A percentile compares a stretch with the other conserved stretches of the same genome.
These are phyloP conservation scores for Eclectus roratus DNA, from an alignment of 2,113 vertebrate genomes.

Conservation along the genomic window DNA sequence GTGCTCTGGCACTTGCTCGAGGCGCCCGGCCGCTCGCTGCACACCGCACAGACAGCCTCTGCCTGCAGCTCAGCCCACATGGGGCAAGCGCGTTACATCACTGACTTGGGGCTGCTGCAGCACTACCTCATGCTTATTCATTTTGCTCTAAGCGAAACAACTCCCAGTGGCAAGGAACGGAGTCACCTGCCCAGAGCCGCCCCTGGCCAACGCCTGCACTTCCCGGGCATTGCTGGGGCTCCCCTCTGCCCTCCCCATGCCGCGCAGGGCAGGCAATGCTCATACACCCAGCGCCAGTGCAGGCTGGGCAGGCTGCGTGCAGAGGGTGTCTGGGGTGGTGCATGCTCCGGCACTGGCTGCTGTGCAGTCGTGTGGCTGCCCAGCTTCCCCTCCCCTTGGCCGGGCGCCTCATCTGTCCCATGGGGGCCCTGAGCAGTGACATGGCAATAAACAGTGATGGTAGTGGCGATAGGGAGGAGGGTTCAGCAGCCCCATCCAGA, in stretches of 20 bases:
- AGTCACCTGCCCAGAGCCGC: not conserved
- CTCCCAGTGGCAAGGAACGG: not conserved
- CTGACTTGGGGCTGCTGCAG: not conserved
- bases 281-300: not conserved
- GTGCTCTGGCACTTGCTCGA: not conserved
- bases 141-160: not conserved
- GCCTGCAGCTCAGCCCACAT: not conserved
- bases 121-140: not conserved
- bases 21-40: accelerated
- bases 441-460: not conserved
- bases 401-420: not conserved
- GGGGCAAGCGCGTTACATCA: not conserved
- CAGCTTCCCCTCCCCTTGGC: not conserved
- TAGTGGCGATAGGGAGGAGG: not conserved
- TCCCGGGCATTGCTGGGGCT: not conserved
- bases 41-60: not conserved
- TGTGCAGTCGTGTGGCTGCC: not conserved
- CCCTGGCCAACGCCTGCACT: accelerated
- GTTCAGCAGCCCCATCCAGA: not conserved
- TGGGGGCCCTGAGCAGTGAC: not conserved
- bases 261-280: not conserved
- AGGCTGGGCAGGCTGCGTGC: not conserved
- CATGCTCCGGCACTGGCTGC: accelerated
- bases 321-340: accelerated
- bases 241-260: not conserved